These are phyloP conservation scores for Camelus bactrianus DNA, from an alignment of 2,113 vertebrate species.

Conservation along the genomic window DNA sequence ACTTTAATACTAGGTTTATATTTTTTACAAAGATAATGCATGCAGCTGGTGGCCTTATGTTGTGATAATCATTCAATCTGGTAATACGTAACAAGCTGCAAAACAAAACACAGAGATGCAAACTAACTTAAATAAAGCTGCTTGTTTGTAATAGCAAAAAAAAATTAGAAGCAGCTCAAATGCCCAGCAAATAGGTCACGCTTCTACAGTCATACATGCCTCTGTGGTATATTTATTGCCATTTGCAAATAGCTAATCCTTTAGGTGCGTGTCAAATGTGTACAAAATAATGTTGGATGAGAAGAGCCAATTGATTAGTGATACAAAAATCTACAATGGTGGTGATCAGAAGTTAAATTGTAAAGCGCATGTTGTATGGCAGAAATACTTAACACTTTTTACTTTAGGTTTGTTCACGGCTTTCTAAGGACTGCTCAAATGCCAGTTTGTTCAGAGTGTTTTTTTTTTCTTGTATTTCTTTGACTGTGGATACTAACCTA, in stretches of 20 bases:
- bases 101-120: background rate
- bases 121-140: background rate
- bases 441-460: background rate
- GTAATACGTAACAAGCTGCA: background rate
- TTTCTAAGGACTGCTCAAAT: constrained; percentile 26
- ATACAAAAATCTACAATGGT: background rate
- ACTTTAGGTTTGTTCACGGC: background rate
- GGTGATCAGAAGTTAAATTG: background rate
- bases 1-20: background rate
- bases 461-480: background rate
- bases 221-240: background rate
- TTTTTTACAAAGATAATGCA: background rate
- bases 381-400: background rate
- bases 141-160: background rate
- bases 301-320: background rate
- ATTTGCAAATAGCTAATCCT: background rate
- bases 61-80: background rate
- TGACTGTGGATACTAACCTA: background rate
- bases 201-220: background rate
- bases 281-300: background rate
- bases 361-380: background rate
- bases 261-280: background rate
- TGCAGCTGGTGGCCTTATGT: background rate
- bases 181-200: background rate
- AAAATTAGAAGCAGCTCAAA: background rate